Conservation (phyloP, 2,797 vertebrate genomes). For the Mormyrus hasselquistii region DNA sequence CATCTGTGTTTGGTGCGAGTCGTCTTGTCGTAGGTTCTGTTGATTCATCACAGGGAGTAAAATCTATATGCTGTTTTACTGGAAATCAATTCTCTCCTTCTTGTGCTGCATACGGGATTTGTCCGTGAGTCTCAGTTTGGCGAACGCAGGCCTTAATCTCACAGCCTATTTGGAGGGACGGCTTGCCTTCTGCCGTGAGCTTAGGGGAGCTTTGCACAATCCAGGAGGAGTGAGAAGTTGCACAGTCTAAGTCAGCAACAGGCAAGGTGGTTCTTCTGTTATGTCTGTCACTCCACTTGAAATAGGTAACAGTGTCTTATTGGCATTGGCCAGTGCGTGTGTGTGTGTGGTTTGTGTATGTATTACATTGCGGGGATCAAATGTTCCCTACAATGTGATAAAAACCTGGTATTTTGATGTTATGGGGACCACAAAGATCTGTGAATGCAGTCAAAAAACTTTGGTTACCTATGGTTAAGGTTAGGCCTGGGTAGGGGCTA, state of each 20-base stretch:
- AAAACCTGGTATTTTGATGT: background rate
- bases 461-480: background rate
- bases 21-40: conserved; percentile 47
- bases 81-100: conserved; percentile 64
- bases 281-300: background rate
- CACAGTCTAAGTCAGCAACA: conserved; percentile 39
- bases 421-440: background rate
- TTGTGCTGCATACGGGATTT: conserved; percentile 47
- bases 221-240: conserved; percentile 56
- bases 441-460: background rate
- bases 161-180: conserved; percentile 56
- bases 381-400: background rate
- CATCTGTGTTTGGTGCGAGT: conserved; percentile 49
- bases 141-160: conserved; percentile 65
- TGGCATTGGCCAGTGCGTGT: background rate
- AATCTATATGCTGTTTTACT: conserved; percentile 53
- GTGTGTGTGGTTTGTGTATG: background rate
- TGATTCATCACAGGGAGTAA: conserved; percentile 49
- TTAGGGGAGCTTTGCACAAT: conserved; percentile 63
- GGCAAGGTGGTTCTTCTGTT: background rate
- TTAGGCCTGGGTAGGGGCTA: background rate
- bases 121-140: conserved; percentile 50
- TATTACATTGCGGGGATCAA: background rate
- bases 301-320: conserved; percentile 13
- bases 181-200: conserved; percentile 55